Conservation (phyloP, 2,797 vertebrate genomes). For the Cossypha caffra region DNA sequence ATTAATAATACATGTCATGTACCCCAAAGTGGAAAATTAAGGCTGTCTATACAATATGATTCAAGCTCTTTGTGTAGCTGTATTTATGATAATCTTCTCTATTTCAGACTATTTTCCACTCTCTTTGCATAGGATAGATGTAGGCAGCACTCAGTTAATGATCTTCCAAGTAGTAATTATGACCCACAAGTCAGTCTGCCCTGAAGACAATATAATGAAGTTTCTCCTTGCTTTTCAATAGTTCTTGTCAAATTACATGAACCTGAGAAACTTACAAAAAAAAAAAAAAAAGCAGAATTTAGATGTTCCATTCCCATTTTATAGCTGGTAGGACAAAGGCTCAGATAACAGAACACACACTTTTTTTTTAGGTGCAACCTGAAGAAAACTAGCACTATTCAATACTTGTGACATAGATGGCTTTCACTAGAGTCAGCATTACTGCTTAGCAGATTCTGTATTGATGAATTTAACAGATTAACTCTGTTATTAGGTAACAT, state of each 20-base stretch:
- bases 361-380: neutral
- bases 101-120: neutral
- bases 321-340: neutral
- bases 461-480: neutral
- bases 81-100: neutral
- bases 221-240: neutral
- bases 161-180: neutral
- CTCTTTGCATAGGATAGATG: neutral
- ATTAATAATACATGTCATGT: neutral
- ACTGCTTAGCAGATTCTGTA: neutral
- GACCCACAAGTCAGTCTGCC: neutral
- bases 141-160: neutral
- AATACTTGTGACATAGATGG: neutral
- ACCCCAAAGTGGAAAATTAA: neutral
- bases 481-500: neutral
- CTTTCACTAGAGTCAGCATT: neutral
- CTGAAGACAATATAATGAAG: neutral
- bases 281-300: neutral
- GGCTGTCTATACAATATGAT: neutral
- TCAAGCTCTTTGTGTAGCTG: neutral
- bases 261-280: neutral
- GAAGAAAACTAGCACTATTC: neutral
- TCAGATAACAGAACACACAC: neutral
- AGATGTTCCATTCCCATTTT: neutral
- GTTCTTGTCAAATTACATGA: neutral